Evolutionary conservation across 1,140 invertebrate genomes (phyloP).

Genomic region (Ericerus pela): DNA sequence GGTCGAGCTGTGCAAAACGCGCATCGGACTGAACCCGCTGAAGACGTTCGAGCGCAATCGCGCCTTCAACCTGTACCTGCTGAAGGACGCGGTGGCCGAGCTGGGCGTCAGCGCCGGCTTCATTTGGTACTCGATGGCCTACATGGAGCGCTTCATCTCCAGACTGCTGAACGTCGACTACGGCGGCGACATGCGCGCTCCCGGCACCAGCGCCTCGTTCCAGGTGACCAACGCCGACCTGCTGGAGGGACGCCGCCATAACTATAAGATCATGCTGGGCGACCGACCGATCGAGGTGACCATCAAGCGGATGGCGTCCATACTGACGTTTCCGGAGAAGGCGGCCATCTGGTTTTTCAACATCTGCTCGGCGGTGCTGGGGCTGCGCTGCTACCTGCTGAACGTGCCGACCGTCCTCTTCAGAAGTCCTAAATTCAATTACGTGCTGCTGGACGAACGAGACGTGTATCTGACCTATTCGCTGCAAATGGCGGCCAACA

Average conservation of each 20-base stretch:
- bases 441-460: not conserved
- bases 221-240: slow-evolving; percentile 4
- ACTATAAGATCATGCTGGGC: slow-evolving; percentile 5
- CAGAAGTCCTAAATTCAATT: not conserved
- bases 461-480: slow-evolving; percentile 7
- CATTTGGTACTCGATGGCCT: slow-evolving; percentile 6
- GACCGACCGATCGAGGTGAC: slow-evolving; percentile 3
- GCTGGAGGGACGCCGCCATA: not conserved
- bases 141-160: not conserved
- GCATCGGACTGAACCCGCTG: slow-evolving; percentile 1
- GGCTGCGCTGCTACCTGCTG: not conserved
- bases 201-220: slow-evolving; percentile 1
- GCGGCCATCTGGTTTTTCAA: slow-evolving; percentile 7
- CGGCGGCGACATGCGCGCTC: not conserved
- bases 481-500: slow-evolving; percentile 2
- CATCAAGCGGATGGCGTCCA: slow-evolving; percentile 1
- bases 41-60: slow-evolving; percentile 6
- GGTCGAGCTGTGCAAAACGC: slow-evolving; percentile 1
- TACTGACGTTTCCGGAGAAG: slow-evolving; percentile 1
- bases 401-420: not conserved
- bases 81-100: not conserved
- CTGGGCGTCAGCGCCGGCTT: slow-evolving; percentile 1
- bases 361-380: not conserved
- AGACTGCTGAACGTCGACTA: slow-evolving; percentile 7
- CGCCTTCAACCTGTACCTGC: not conserved